Percentiles rank a stretch among this genome's conserved stretches.
phyloP scores from a whole-genome alignment of 2,797 vertebrate species.

The Micromesistius poutassou region DNA sequence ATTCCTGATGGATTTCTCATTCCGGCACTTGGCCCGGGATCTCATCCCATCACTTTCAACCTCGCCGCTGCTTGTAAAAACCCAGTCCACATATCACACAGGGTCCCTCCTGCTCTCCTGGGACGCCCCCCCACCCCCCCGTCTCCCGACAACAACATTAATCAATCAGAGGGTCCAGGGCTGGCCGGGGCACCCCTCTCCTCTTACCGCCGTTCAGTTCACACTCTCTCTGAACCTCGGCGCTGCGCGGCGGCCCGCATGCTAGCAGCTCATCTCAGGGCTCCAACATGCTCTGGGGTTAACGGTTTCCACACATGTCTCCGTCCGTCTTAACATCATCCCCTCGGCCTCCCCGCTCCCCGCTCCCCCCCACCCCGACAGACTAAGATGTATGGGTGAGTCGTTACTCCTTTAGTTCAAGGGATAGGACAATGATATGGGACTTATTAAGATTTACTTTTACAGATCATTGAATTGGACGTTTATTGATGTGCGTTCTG shows the following conservation, averaged over 20 bases:
- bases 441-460: neutral
- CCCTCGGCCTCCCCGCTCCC: slow-evolving; percentile 28
- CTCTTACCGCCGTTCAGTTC: slow-evolving; percentile 59
- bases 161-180: slow-evolving; percentile 70
- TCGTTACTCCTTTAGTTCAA: slow-evolving; percentile 2
- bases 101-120: slow-evolving; percentile 76
- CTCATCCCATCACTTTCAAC: slow-evolving; percentile 86
- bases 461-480: neutral
- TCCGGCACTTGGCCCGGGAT: slow-evolving; percentile 79
- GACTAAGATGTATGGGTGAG: slow-evolving; percentile 55
- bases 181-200: slow-evolving; percentile 61
- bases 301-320: slow-evolving; percentile 80
- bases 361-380: slow-evolving; percentile 31
- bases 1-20: slow-evolving; percentile 94
- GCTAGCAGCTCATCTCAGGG: slow-evolving; percentile 66
- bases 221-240: slow-evolving; percentile 54
- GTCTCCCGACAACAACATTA: slow-evolving; percentile 74
- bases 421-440: neutral
- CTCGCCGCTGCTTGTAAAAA: slow-evolving; percentile 84
- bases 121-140: slow-evolving; percentile 50
- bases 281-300: slow-evolving; percentile 61
- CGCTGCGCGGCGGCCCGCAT: slow-evolving; percentile 54
- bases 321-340: slow-evolving; percentile 66
- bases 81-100: slow-evolving; percentile 79
- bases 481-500: neutral